A percentile compares a stretch with the other conserved stretches of the same genome.
phyloP scores from a whole-genome alignment of 2,113 vertebrate genomes.

The Atractosteus spatula region DNA sequence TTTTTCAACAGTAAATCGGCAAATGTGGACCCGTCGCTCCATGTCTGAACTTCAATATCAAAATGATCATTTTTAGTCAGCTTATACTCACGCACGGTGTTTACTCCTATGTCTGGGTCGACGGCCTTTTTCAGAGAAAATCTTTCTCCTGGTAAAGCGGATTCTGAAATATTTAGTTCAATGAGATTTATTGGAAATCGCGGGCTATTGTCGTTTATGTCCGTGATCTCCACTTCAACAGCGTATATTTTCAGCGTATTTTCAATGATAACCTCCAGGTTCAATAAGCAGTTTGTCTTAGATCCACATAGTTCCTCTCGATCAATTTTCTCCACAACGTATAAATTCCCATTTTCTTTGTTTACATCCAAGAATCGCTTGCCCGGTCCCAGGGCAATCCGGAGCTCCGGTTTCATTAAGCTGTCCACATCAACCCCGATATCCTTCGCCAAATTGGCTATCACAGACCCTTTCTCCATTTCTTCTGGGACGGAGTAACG shows the following conservation, averaged over 20 bases:
- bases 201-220: constrained; percentile 65
- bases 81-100: constrained; percentile 55
- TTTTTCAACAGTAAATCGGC: constrained; percentile 57
- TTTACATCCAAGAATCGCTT: constrained; percentile 64
- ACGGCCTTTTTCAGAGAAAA: constrained; percentile 59
- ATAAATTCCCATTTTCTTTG: constrained; percentile 58
- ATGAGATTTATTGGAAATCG: constrained; percentile 55
- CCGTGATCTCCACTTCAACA: constrained; percentile 59
- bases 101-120: constrained; percentile 63
- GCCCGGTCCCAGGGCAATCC: constrained; percentile 54
- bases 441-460: constrained; percentile 63
- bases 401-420: constrained; percentile 59
- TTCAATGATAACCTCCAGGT: constrained; percentile 58
- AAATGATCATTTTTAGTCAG: constrained; percentile 57
- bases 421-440: constrained; percentile 52
- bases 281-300: constrained; percentile 44
- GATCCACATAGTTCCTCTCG: constrained; percentile 53
- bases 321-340: constrained; percentile 55
- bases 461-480: constrained; percentile 60
- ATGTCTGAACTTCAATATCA: constrained; percentile 57
- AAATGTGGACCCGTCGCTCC: constrained; percentile 59
- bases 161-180: constrained; percentile 59
- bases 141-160: constrained; percentile 54
- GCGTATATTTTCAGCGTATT: constrained; percentile 59
- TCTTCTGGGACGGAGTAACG: constrained; percentile 68